A percentile compares a stretch with the other conserved stretches of the same genome.
Conservation (phyloP, 1,140 invertebrate genomes). For the Solenopsis invicta region DNA sequence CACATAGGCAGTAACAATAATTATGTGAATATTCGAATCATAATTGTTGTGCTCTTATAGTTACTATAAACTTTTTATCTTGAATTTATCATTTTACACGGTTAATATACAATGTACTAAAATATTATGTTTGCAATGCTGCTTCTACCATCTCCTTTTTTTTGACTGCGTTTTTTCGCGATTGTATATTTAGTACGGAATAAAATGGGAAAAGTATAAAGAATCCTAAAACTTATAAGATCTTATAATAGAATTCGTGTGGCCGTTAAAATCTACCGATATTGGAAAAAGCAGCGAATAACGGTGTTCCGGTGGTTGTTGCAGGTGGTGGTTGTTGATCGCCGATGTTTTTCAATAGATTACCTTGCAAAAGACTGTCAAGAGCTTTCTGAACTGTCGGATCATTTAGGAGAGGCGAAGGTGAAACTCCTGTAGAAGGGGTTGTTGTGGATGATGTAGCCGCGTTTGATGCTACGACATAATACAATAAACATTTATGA, state of each 20-base stretch:
- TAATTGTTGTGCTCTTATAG: constrained; percentile 17
- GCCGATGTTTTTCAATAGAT: constrained; percentile 88
- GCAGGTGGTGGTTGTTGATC: constrained; percentile 76
- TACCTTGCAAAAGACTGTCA: constrained; percentile 91
- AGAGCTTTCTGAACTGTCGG: constrained; percentile 92
- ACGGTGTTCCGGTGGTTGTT: constrained; percentile 74
- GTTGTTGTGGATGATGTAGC: constrained; percentile 75
- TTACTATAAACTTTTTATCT: background rate
- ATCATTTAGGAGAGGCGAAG: constrained; percentile 90
- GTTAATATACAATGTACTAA: constrained; percentile 59
- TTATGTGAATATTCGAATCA: constrained; percentile 13
- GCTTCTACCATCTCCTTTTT: background rate
- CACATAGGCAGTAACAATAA: constrained; percentile 28
- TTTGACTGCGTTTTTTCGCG: background rate
- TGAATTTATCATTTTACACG: constrained; percentile 44
- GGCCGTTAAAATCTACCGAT: constrained; percentile 83
- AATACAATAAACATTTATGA: constrained; percentile 70
- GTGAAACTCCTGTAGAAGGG: constrained; percentile 79
- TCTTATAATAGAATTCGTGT: constrained; percentile 20
- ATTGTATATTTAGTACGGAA: constrained; percentile 16
- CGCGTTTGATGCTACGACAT: constrained; percentile 77
- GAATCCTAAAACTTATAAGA: background rate
- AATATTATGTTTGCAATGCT: constrained; percentile 30
- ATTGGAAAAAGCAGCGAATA: constrained; percentile 86
- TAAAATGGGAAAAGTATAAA: constrained; percentile 33